Evolutionary conservation across 2,888 invertebrate species (phyloP), one percentile per base, ranked within the genome.

Genomic region (Epinotia demarniana): DNA sequence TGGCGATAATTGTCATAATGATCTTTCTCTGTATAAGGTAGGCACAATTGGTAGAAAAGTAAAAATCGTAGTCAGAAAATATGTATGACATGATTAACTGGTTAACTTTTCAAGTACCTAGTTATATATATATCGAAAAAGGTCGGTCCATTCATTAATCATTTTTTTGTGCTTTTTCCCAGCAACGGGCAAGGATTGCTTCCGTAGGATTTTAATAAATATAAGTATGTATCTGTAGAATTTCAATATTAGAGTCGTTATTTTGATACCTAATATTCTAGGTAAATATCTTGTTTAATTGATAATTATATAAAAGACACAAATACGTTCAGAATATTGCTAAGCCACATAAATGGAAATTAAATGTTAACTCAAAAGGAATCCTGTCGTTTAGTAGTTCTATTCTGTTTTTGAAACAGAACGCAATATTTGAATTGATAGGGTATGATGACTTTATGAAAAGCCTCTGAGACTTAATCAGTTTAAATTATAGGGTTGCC

Each of bases 401-500:
- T 39, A 39, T 39, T 39, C 8, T 39, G 39, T 39, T 39, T 39
- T 9, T 39, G 1, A 9, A 39, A 8, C 9, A 39, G 39, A 39
- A 39, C 27, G 19, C 19, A 18, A 27, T 19, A 60, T 49, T 60
- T 33, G 16, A 61, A 71, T 71, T 63, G 16, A 11, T 53, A 55
- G 27, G 46, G 46, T 58, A 46, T 57, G 13, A 18, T 33, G 33
- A 66, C 27, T 72, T 33, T 60, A 66, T 66, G 49, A 49, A 66
- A 33, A 33, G 60, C 53, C 39, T 43, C 5, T 49, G 63, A 58
- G 19, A 49, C 11, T 53, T 58, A 72, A 60, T 60, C 4, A 66
- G 49, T 49, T 58, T 53, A 19, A 72, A 72, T 72, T 66, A 58
- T 49, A 53, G 64, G 60, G 66, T n/a, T 66, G 72, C 58, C 23